These are phyloP conservation scores for Gymnoscopelus microlampas DNA, from an alignment of 2,797 vertebrate genomes.

Conservation along the genomic window DNA sequence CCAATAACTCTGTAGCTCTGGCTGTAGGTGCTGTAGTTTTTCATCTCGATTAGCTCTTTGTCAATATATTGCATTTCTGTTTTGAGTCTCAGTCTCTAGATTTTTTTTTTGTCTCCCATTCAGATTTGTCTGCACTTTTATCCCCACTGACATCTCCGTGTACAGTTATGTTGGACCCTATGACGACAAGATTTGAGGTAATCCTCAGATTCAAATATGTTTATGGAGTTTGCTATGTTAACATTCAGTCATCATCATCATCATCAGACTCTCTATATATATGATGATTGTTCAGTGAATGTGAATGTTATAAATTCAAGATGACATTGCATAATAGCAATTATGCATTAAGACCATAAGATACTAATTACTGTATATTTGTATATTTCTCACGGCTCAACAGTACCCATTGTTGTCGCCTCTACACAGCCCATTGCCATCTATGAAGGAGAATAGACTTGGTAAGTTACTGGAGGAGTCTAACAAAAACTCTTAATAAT, in stretches of 20 bases:
- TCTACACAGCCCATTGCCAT: conserved; percentile 63
- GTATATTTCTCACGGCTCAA: conserved; percentile 23
- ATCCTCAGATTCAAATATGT: background rate
- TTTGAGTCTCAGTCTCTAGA: background rate
- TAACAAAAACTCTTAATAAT: background rate
- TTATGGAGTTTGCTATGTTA: background rate
- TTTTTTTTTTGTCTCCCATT: conserved; percentile 22
- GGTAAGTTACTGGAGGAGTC: conserved; percentile 48
- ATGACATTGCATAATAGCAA: background rate
- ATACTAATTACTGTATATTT: conserved; percentile 15
- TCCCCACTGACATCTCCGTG: conserved; percentile 75
- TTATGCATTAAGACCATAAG: background rate
- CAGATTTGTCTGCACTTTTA: conserved; percentile 75
- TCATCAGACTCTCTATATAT: background rate
- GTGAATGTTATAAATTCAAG: background rate
- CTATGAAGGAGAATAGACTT: conserved; percentile 42
- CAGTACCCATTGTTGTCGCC: conserved; percentile 69
- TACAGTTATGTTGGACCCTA: conserved; percentile 49
- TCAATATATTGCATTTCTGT: background rate
- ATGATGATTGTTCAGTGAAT: background rate
- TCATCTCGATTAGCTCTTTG: background rate
- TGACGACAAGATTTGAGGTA: conserved; percentile 67
- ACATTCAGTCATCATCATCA: background rate
- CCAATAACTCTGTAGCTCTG: background rate
- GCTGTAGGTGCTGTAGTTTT: background rate